Conservation (phyloP, 1,140 invertebrate genomes). For the Heliconius nattereri region DNA sequence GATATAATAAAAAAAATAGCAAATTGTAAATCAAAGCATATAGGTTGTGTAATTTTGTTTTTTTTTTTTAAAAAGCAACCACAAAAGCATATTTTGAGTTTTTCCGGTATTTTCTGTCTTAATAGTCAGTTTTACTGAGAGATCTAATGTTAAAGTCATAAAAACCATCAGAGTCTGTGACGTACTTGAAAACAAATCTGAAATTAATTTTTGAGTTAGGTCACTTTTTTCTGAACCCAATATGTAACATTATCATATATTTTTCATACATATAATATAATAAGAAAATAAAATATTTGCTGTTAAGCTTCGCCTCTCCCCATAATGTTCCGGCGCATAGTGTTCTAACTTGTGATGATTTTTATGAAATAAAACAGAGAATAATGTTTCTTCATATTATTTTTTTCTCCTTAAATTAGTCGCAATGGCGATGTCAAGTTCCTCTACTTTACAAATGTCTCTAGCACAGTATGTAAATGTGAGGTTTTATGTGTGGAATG, state of each 20-base stretch:
- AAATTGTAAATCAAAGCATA: background rate
- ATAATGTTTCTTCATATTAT: constrained; percentile 37
- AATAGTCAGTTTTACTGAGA: too few relatives aligned
- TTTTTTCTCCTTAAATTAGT: constrained; percentile 12
- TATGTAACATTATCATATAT: background rate
- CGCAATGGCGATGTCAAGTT: background rate
- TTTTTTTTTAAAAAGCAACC: too few relatives aligned
- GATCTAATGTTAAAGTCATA: too few relatives aligned
- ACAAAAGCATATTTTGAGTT: too few relatives aligned
- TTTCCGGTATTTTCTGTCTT: too few relatives aligned
- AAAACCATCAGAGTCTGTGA: too few relatives aligned
- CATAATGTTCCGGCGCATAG: constrained; percentile 46
- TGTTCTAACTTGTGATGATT: constrained; percentile 51
- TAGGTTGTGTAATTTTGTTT: too few relatives aligned
- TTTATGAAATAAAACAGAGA: constrained; percentile 44
- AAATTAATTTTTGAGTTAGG: background rate
- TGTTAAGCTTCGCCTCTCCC: constrained; percentile 48
- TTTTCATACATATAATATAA: background rate
- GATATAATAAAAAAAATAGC: background rate
- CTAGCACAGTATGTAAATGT: too few relatives aligned
- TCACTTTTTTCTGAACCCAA: background rate
- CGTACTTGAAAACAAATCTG: background rate
- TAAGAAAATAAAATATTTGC: constrained; percentile 4
- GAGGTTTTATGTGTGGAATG: too few relatives aligned
- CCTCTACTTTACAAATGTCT: background rate